Base-by-base conservation (phyloP, 1,140 invertebrate genomes). In the Pristionchus pacificus region DNA sequence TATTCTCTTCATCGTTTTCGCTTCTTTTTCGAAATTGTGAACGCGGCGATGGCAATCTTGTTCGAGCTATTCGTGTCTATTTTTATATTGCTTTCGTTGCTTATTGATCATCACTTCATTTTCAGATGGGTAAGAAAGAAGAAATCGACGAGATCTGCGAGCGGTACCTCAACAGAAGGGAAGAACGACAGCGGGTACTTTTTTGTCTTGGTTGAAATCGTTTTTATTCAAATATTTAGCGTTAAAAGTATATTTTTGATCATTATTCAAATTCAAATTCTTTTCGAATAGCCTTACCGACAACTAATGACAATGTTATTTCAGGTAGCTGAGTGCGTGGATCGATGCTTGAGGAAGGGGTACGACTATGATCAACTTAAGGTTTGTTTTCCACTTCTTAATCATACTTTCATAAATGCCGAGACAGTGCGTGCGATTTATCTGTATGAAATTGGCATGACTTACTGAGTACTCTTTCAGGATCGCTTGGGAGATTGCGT, bases 331-430 rank as follows among this genome's bases (percentile, higher is more conserved):
- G 64, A 73, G 61, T 38, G 32, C 2, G 71, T 73, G 13, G 32
- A 68, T 19, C 33, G 71, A 30, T 73, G 71, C 60, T 14, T 73
- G 19, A 60, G 63, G n/a, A 73, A 68, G 57, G 66, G 66, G 25
- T 68, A 68, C 29, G 66, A 73, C 38, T 73, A 63, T 57, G 71
- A 73, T 14, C 62, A 73, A 33, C 1, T 15, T 19, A 15, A 58
- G 25, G 27, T 28, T 66, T 1, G 15, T 66, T 10, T 28, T 28
- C 6, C 30, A 29, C 1, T 66, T 49, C 33, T 2, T 66, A 1
- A 19, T 28, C 1, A 55, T n/a, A 19, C 0, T 15, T 2, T 25
- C 27, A 0, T 49, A 49, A 25, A 58, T 1, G 14, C 31, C 55
- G 55, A 57, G n/a, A 57, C 24, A 14, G 14, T 57, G 14, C 60